Evolutionary conservation across 2,888 invertebrate genomes (phyloP), one percentile per base, ranked within the genome.

Genomic region (Neoitamus cyanurus): DNA sequence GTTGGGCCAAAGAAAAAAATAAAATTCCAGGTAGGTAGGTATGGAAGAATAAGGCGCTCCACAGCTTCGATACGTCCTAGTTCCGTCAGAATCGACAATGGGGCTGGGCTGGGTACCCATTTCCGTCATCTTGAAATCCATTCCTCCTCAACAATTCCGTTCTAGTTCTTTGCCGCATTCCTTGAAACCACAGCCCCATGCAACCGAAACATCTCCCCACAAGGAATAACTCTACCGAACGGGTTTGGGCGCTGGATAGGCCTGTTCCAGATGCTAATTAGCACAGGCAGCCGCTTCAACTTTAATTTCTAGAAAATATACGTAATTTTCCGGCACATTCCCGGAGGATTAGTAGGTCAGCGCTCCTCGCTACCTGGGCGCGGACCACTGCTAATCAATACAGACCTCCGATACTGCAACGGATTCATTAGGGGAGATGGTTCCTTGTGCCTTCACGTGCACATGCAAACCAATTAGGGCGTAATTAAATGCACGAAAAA

Each of bases 401-500:
- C 1, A 58, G 7, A 15, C 15, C 58, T 58, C 20, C 58, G 11
- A 58, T 58, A 20, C 9, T 25, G 58, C 58, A 58, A n/a, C 15
- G 25, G 0, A 1, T 20, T 25, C 25, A 58, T 58, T 58, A 58
- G 25, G 20, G 58, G 31, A 48, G 78, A 48, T 78, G 78, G 48
- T 15, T 78, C 15, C 58, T 78, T 78, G 58, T 31, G 11, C 28
- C 37, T 28, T 58, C 30, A 48, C 30, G 30, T 48, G n/a, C 20
- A 31, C 58, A 6, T 20, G 30, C 2, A 20, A 31, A 58, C 48
- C 34, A 78, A 78, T 78, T 78, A 20, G 78, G 25, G 78, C 78
- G 31, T 78, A 58, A 78, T 78, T 78, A 78, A 78, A 78, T 48
- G 28, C 78, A 58, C 31, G 78, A 78, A 78, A 78, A 48, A 58